These are phyloP conservation scores for Cynaeus angustus DNA, from an alignment of 2,888 invertebrate species.

Conservation along the genomic window DNA sequence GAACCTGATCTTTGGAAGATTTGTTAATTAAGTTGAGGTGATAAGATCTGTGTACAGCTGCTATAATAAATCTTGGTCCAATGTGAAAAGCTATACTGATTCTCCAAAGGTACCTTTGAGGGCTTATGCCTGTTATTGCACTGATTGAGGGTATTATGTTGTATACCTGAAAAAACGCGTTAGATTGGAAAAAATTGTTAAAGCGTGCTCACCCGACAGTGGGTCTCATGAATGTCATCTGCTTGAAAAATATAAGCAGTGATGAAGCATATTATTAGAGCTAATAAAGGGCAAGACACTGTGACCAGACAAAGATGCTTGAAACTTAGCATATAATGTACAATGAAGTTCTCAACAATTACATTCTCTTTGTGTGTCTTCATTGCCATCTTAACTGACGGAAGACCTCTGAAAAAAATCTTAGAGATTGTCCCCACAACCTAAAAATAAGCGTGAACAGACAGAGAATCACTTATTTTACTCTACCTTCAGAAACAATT, in stretches of 20 bases:
- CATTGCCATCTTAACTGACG: conserved; percentile 6
- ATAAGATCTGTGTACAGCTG: conserved; percentile 89
- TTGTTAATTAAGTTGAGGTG: conserved; percentile 80
- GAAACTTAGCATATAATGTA: conserved; percentile 84
- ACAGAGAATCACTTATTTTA: neutral
- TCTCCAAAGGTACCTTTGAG: conserved; percentile 94
- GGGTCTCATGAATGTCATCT: conserved; percentile 95
- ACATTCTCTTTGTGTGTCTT: conserved; percentile 45
- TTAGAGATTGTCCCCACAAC: too few relatives aligned
- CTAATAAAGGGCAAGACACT: conserved; percentile 88
- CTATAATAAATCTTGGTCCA: conserved; percentile 92
- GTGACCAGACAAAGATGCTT: conserved; percentile 88
- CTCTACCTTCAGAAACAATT: neutral
- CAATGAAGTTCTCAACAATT: conserved; percentile 68
- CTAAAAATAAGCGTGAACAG: neutral
- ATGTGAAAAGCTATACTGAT: conserved; percentile 93
- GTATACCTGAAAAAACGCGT: conserved; percentile 80
- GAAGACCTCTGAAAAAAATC: conserved; percentile 3
- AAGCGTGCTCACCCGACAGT: conserved; percentile 88
- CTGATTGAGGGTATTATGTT: conserved; percentile 96
- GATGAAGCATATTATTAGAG: conserved; percentile 90
- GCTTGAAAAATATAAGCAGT: conserved; percentile 93
- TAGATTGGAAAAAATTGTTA: conserved; percentile 54
- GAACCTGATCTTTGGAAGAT: conserved; percentile 75
- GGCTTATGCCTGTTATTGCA: conserved; percentile 94